Evolutionary conservation across 2,797 vertebrate genomes (phyloP), one percentile per base, ranked within the genome.

Genomic region (Bufotes viridis): DNA sequence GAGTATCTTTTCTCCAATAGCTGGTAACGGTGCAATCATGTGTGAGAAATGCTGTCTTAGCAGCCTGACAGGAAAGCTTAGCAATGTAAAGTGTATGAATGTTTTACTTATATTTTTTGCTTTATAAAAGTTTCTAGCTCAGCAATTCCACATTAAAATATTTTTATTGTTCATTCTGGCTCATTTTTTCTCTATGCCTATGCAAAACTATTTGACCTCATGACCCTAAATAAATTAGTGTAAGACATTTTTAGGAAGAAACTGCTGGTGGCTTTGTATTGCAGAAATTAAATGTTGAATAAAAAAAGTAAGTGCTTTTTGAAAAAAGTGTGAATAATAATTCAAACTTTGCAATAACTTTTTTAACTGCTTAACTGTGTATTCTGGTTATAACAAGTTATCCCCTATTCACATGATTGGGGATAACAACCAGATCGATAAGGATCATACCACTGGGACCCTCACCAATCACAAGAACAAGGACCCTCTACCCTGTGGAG

Each of bases 121-220:
- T 80, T 26, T 80, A 61, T 61, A 61, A 80, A 72, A 80, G 55
- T 80, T 34, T 60, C 55, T 60, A 53, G 17, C 78, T 80, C 15
- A 61, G 78, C 78, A 22, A 58, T 80, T 80, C 18, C 58, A 42
- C 26, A 61, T 61, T 65, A 81, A 42, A 42, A 42, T 42, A 42
- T 42, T 42, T 42, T 49, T 81, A n/a, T 61, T 49, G 11, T 13
- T 34, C 60, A 60, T 4, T 5, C 2, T 42, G 34, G 34, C 55
- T 63, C 34, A 65, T 65, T 51, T 81, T 34, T 13, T 63, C 7
- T 2, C 53, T 55, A 55, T 10, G 2, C 60, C 20, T 11, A 65
- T 51, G 79, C 29, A 49, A 63, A 81, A 81, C 63, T 60, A 81
- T 61, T 49, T 65, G 60, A 65, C 60, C 49, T n/a, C 22, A 18